Evolutionary conservation across 2,113 vertebrate species (phyloP).

Genomic region (Pseudopodoces humilis): DNA sequence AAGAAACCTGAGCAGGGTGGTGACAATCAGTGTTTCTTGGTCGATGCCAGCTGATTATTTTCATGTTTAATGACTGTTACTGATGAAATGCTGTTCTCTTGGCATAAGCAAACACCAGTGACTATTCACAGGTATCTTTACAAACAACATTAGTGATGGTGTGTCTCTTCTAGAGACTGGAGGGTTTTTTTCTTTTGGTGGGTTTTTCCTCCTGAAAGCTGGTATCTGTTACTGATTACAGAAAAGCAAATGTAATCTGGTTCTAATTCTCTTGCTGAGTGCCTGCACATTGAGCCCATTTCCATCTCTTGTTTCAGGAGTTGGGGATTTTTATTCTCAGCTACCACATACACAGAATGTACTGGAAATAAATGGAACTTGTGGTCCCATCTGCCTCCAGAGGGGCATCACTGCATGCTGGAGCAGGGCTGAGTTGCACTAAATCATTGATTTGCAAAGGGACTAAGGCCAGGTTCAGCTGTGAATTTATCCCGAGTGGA

Average conservation of each 20-base stretch:
- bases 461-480: neutral
- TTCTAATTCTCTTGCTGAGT: neutral
- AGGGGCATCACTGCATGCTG: rapidly evolving
- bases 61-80: neutral
- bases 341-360: neutral
- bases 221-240: neutral
- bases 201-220: neutral
- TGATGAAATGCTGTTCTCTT: neutral
- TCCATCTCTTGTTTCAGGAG: neutral
- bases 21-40: neutral
- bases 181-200: neutral
- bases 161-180: neutral
- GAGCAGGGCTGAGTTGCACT: neutral
- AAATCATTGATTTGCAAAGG: neutral
- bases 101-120: neutral
- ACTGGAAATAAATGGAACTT: neutral
- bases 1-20: neutral
- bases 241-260: neutral
- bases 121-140: neutral
- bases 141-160: neutral
- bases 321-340: neutral
- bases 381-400: neutral
- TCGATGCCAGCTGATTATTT: neutral
- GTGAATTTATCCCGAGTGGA: neutral
- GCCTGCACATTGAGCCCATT: neutral